These are phyloP conservation scores for Sclerodermus sp. DNA, from an alignment of 2,888 invertebrate genomes.

Conservation along the genomic window DNA sequence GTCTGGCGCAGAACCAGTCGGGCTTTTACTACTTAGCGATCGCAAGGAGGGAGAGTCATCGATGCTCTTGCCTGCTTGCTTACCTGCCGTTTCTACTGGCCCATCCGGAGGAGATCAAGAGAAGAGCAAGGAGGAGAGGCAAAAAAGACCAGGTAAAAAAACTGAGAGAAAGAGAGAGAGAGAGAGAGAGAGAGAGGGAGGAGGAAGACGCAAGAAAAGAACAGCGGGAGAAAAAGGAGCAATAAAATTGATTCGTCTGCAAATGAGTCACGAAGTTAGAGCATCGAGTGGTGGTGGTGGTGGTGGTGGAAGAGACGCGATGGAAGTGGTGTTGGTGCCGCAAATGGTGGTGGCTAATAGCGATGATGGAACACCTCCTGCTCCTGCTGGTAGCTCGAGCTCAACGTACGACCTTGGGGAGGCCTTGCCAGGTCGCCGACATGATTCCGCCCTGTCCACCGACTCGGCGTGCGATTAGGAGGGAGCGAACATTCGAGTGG, in stretches of 20 bases:
- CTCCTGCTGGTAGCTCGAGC: slow-evolving; percentile 38
- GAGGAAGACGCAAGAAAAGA: background rate
- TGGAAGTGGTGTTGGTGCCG: slow-evolving; percentile 18
- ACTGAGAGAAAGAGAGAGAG: background rate
- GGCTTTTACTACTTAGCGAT: background rate
- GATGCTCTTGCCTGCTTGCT: no score
- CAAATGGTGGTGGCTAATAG: slow-evolving; percentile 19
- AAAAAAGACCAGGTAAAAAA: background rate
- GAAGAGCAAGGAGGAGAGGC: background rate
- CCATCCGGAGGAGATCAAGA: background rate
- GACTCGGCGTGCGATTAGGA: slow-evolving; percentile 23
- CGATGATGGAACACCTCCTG: slow-evolving; percentile 32
- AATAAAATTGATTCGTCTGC: slow-evolving; percentile 35
- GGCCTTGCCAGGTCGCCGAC: slow-evolving; percentile 57
- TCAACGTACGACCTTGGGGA: slow-evolving; percentile 56
- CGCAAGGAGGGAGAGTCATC: background rate
- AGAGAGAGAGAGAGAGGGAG: slow-evolving; percentile 2
- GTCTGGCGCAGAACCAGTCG: no score
- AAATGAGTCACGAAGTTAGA: slow-evolving; percentile 50
- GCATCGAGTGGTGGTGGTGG: slow-evolving; percentile 19
- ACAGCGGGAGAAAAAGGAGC: slow-evolving; percentile 1
- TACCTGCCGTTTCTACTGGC: background rate
- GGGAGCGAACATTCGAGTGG: slow-evolving; percentile 9
- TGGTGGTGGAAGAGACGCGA: slow-evolving; percentile 18
- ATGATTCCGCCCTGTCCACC: slow-evolving; percentile 43